phyloP scores from a whole-genome alignment of 1,140 invertebrate species.

The Arctopsyche grandis region DNA sequence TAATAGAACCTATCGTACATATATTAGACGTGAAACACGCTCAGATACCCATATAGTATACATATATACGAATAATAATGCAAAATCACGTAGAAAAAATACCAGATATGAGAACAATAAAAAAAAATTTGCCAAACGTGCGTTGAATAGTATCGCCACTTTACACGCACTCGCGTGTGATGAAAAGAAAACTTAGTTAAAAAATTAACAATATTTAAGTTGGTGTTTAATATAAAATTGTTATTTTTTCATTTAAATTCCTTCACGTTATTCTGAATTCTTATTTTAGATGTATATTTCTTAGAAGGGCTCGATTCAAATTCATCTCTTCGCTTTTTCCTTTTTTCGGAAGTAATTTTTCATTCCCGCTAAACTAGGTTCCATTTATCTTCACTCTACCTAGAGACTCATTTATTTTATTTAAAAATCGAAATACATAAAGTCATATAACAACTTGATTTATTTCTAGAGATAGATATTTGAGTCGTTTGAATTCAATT shows the following conservation, averaged over 20 bases:
- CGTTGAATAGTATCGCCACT: not conserved
- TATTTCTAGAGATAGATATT: too few relatives aligned
- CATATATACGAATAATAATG: too few relatives aligned
- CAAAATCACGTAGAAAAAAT: not conserved
- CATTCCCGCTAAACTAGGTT: not conserved
- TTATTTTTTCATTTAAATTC: too few relatives aligned
- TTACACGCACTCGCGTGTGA: not conserved
- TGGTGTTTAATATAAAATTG: too few relatives aligned
- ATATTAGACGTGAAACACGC: too few relatives aligned
- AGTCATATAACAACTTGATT: too few relatives aligned
- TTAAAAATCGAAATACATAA: not conserved
- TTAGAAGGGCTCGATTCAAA: not conserved
- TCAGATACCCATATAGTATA: too few relatives aligned
- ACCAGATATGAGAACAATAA: constrained; percentile 23
- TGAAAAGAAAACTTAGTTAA: not conserved
- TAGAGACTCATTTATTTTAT: not conserved
- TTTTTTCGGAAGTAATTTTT: not conserved
- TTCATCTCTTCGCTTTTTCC: not conserved
- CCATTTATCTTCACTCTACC: constrained; percentile 14
- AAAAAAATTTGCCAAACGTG: constrained; percentile 16
- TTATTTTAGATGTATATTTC: too few relatives aligned
- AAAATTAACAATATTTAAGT: too few relatives aligned
- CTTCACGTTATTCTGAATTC: too few relatives aligned
- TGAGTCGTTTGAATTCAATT: too few relatives aligned
- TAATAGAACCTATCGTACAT: too few relatives aligned